Evolutionary conservation across 2,888 invertebrate species (phyloP), one percentile per base, ranked within the genome.

Genomic region (Rhimphoctona megacephalus): DNA sequence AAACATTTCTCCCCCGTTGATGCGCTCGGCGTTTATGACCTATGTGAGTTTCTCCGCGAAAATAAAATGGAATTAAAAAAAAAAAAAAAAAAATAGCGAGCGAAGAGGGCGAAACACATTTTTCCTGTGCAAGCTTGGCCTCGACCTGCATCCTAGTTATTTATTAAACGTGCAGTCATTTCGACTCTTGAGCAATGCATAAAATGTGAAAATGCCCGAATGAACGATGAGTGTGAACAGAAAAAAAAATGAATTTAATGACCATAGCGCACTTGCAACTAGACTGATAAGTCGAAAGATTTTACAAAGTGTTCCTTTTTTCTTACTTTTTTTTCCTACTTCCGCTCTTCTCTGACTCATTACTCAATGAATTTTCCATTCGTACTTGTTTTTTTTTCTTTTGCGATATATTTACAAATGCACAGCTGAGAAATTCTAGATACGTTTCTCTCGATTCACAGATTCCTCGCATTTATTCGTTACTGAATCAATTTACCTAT

Each of bases 11-110:
- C 46, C 61, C 43, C 61, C 19, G 54, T 43, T 76, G 73, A 72
- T 80, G 81, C 72, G 80, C 83, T 30, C 52, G 85, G 83, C 87
- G 85, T 87, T 88, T 85, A 88, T 87, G 87, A 87, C 81, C 84
- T 77, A 85, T 57, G 85, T 77, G 84, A 88, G 43, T 81, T 81
- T 70, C 66, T 69, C 54, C 73, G 39, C 73, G 74, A 83, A 81
- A 83, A 83, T 69, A 39, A 69, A 83, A 85, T 79, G 33, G 76
- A 11, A 67, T 74, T 54, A 46, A 49, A 73, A 77, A 64, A 78
- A 84, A 73, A 81, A 43, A 77, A 70, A 39, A 67, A 76, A 43
- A 39, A 33, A 69, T 46, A 4, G 17, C 9, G 66, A 30, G 49
- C 64, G 67, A 61, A 78, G 69, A 78, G 73, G 14, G 54, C 52